Conservation (phyloP, 1,140 invertebrate genomes). For the Euura lappo region DNA sequence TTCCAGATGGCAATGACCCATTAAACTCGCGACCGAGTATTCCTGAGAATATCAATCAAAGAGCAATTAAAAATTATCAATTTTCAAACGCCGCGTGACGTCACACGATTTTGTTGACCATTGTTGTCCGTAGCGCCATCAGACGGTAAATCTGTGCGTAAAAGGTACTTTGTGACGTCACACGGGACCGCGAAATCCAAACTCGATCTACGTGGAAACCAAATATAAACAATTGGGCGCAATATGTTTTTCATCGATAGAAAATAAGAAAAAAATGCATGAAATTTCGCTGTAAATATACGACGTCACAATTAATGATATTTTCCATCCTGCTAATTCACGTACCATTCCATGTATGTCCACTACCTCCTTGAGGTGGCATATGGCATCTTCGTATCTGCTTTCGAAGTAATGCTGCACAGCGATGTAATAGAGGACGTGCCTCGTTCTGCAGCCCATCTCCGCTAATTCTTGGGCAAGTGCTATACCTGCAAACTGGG, state of each 20-base stretch:
- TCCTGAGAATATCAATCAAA: slow-evolving; percentile 28
- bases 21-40: slow-evolving; percentile 35
- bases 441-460: slow-evolving; percentile 20
- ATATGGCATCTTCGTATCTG: slow-evolving; percentile 33
- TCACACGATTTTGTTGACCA: too few species aligned
- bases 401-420: slow-evolving; percentile 34
- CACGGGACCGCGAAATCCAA: too few species aligned
- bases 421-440: slow-evolving; percentile 37
- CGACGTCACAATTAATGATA: not conserved
- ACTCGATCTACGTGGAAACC: too few species aligned
- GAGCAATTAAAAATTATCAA: not conserved
- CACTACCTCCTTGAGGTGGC: slow-evolving; percentile 33
- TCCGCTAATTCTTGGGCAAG: slow-evolving; percentile 34
- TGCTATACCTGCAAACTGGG: slow-evolving; percentile 39
- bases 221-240: too few species aligned
- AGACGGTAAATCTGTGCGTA: too few species aligned
- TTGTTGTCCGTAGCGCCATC: too few species aligned
- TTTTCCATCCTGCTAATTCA: not conserved
- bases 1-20: slow-evolving; percentile 39
- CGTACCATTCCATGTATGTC: slow-evolving; percentile 35
- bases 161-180: too few species aligned
- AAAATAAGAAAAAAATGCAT: slow-evolving; percentile 5
- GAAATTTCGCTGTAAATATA: too few species aligned
- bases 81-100: too few species aligned
- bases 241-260: not conserved